Evolutionary conservation across 2,797 vertebrate genomes (phyloP).

Genomic region (Sandelia bainsii): DNA sequence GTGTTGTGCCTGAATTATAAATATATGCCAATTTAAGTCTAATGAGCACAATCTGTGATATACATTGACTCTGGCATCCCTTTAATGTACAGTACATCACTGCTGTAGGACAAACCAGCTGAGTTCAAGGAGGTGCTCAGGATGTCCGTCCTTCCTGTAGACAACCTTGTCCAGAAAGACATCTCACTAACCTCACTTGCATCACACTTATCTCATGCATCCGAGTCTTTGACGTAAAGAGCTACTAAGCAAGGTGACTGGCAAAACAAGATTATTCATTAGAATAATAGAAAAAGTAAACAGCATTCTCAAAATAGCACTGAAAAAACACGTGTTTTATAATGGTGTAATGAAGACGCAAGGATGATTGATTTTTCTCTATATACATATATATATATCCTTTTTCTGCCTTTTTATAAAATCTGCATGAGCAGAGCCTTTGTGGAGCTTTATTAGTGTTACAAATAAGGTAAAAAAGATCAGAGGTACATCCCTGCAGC

Average conservation of each 20-base stretch:
- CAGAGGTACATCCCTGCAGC: background rate
- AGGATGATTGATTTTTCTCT: background rate
- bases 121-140: slow-evolving; percentile 32
- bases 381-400: too few relatives aligned
- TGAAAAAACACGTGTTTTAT: background rate
- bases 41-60: too few relatives aligned
- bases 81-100: too few relatives aligned
- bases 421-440: background rate
- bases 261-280: background rate
- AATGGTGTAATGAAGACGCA: background rate
- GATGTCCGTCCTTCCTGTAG: background rate
- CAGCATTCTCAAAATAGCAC: background rate
- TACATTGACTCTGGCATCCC: background rate
- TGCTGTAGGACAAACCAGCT: slow-evolving; percentile 1
- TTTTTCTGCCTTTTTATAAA: background rate
- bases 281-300: background rate
- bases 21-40: background rate
- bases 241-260: background rate
- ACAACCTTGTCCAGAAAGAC: slow-evolving; percentile 28
- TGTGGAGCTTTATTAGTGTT: background rate
- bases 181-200: background rate
- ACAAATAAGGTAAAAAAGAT: background rate
- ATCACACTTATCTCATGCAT: slow-evolving; percentile 28
- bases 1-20: background rate
- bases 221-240: background rate